A percentile compares a stretch with the other conserved stretches of the same genome.
These are phyloP conservation scores for Hemicordylus capensis DNA, from an alignment of 2,113 vertebrate genomes.

Conservation along the genomic window DNA sequence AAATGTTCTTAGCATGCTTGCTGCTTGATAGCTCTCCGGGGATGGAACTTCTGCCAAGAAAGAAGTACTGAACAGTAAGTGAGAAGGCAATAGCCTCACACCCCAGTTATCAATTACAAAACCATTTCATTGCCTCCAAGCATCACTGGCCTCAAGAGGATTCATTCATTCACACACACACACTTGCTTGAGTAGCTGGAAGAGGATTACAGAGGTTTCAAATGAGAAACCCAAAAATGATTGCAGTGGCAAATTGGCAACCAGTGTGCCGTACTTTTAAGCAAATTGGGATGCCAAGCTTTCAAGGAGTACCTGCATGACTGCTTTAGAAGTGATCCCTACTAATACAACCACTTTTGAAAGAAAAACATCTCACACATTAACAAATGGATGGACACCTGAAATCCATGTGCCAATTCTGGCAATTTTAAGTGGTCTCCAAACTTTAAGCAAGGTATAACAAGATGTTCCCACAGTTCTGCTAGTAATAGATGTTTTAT, in stretches of 20 bases:
- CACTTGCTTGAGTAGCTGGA: background rate
- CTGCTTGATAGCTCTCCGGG: conserved; percentile 58
- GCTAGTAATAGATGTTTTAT: no score
- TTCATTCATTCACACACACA: background rate
- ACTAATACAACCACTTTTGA: background rate
- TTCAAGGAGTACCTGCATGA: background rate
- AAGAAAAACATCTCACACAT: background rate
- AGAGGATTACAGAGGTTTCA: background rate
- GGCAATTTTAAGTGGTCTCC: background rate
- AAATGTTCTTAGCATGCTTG: conserved; percentile 49
- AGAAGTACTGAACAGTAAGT: accelerated
- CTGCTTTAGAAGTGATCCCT: background rate
- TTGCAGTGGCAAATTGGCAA: background rate
- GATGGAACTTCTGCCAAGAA: conserved; percentile 54
- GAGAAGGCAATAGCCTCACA: accelerated
- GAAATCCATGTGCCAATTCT: no score
- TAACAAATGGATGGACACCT: background rate
- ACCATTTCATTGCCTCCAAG: background rate
- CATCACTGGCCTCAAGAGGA: background rate
- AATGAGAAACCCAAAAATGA: background rate
- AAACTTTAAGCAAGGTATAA: background rate
- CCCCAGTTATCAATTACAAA: background rate
- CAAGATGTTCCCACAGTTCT: background rate
- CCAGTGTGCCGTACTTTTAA: background rate
- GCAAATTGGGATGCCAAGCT: background rate